Base-by-base conservation (phyloP, 2,797 vertebrate genomes). In the Sebastes vulpes region DNA sequence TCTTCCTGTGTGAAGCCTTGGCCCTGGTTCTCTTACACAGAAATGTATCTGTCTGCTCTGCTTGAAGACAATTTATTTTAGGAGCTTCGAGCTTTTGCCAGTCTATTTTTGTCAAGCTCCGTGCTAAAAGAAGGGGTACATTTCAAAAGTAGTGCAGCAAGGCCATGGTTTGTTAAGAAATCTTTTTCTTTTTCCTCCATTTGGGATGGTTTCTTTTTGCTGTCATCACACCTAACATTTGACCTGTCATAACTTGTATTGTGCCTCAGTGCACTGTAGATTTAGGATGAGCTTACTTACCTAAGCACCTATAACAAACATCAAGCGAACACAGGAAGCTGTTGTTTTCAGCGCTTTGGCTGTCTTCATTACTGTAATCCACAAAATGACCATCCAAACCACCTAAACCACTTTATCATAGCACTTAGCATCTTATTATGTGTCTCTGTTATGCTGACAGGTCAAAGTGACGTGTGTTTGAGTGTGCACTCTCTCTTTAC, bases 381-480 rank as follows among this genome's bases (percentile, higher is more conserved):
- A 69, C 23, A 79, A 68, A 48, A 65, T 29, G 31, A 76, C 63
- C 61, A 74, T 61, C 25, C 20, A 65, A 76, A 63, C 23, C 61
- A 75, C 16, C 29, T 68, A 20, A 75, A 70, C 9, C 26, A 81
- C 38, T 63, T 29, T 48, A 66, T 71, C 26, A 20, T 54, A 85
- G 72, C 76, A 79, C 86, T 77, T 87, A 78, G 20, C 12, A 32
- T 74, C 64, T 71, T 28, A 70, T 68, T 52, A 77, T 35, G 9
- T 54, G 21, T 67, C 7, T 60, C 14, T 58, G 10, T 48, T 1
- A 58, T 54, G 29, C 77, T 75, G 86, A 83, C 93, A 76, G 84
- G 88, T 93, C 87, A 85, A 89, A 86, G 60, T 83, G 68, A 68
- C 4, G 52, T 87, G 75, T 84, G 79, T 80, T 65, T 76, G 54